Conservation (phyloP, 2,797 vertebrate genomes). For the Enteromius mattozi region DNA sequence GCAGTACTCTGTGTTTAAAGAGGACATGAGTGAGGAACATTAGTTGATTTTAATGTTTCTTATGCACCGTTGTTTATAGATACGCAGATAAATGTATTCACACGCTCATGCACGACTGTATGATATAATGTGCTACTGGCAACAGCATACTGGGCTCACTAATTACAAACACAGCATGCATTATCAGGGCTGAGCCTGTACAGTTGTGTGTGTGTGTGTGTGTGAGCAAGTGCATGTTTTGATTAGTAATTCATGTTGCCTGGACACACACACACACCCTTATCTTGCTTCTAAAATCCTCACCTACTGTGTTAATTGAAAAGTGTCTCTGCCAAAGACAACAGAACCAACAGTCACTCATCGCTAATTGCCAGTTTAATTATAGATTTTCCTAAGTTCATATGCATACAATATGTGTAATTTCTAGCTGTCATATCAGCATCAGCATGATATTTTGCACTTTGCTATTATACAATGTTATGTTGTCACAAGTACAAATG, state of each 20-base stretch:
- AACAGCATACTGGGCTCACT: conserved; percentile 23
- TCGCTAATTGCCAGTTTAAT: conserved; percentile 48
- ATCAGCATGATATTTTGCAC: conserved; percentile 14
- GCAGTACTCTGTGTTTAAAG: conserved; percentile 2
- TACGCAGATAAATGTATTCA: conserved; percentile 24
- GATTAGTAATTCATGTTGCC: conserved; percentile 4
- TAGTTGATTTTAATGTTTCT: conserved; percentile 15
- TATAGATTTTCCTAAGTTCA: conserved; percentile 24
- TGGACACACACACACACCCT: neutral
- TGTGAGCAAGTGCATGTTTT: neutral
- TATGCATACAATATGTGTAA: neutral
- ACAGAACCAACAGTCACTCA: neutral
- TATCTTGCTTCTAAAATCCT: conserved; percentile 28
- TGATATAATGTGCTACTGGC: conserved; percentile 5
- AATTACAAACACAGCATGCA: conserved; percentile 47
- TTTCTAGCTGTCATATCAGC: neutral
- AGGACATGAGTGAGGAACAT: neutral
- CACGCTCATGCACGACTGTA: neutral
- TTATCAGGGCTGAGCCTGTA: neutral
- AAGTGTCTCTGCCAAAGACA: conserved; percentile 27
- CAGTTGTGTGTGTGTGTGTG: conserved; percentile 4
- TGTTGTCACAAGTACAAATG: neutral
- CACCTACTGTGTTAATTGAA: conserved; percentile 45
- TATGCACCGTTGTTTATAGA: conserved; percentile 16
- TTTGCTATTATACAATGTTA: neutral